Percentiles rank a stretch among this genome's conserved stretches.
phyloP scores from a whole-genome alignment of 2,888 invertebrate genomes.

The Chaetogeoica ovagalla region DNA sequence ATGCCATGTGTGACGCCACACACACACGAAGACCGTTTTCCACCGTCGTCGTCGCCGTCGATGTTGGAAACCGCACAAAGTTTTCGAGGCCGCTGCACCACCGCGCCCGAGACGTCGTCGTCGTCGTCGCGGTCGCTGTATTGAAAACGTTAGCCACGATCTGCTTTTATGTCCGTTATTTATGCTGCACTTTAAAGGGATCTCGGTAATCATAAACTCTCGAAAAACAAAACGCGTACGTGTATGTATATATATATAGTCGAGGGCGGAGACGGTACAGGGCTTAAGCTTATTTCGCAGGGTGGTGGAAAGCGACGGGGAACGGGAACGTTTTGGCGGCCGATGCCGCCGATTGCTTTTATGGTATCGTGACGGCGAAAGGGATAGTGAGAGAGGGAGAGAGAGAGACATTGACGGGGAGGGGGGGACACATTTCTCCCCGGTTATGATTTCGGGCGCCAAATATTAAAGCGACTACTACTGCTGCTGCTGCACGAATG shows the following conservation, averaged over 20 bases:
- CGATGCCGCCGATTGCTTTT: neutral
- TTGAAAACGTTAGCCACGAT: constrained; percentile 42
- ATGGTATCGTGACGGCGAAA: constrained; percentile 15
- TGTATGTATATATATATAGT: no score
- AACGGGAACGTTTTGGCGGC: neutral
- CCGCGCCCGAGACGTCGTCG: no score
- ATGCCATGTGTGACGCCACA: constrained; percentile 26
- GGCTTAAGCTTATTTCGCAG: constrained; percentile 4
- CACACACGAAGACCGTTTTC: neutral
- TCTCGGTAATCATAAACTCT: constrained; percentile 50
- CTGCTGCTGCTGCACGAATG: neutral
- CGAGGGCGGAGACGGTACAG: neutral
- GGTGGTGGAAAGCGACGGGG: neutral
- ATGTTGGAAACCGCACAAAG: constrained; percentile 31
- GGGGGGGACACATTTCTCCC: no score
- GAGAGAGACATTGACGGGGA: no score
- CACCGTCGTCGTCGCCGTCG: neutral
- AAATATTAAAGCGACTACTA: constrained; percentile 30
- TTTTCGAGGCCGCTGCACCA: neutral
- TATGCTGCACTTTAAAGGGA: constrained; percentile 46
- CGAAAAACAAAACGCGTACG: constrained; percentile 20
- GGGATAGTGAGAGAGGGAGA: no score
- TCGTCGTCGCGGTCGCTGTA: constrained; percentile 3
- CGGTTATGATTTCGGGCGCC: constrained; percentile 44
- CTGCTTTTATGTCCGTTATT: constrained; percentile 49